Evolutionary conservation across 2,888 invertebrate genomes (phyloP).

Genomic region (Mechanitis mazaeus): DNA sequence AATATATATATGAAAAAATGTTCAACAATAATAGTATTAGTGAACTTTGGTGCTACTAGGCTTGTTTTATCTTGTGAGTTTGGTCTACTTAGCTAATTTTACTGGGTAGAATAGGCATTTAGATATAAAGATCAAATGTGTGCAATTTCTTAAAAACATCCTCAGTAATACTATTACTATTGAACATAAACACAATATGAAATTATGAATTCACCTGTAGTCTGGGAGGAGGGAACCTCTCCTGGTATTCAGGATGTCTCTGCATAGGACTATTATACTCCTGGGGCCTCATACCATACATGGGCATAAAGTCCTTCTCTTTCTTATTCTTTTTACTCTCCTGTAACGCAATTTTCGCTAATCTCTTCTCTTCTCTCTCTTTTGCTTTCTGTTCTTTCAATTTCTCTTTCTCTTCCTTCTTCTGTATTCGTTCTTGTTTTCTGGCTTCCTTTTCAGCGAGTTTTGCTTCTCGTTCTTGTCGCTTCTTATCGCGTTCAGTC

Average conservation of each 20-base stretch:
- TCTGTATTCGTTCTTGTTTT: slow-evolving; percentile 64
- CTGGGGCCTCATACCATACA: slow-evolving; percentile 32
- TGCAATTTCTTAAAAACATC: too few relatives aligned
- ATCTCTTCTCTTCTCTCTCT: slow-evolving; percentile 65
- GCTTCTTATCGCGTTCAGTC: slow-evolving; percentile 74
- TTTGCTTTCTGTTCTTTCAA: slow-evolving; percentile 67
- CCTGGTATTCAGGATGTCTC: slow-evolving; percentile 37
- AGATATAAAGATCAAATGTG: too few relatives aligned
- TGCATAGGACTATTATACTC: slow-evolving; percentile 21
- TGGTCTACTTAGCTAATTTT: too few relatives aligned
- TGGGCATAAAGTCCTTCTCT: slow-evolving; percentile 43
- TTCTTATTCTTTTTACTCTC: slow-evolving; percentile 63
- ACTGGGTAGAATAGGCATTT: too few relatives aligned
- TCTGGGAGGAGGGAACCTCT: slow-evolving; percentile 49
- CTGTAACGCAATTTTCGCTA: slow-evolving; percentile 60
- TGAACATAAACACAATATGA: neutral
- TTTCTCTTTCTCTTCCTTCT: slow-evolving; percentile 70
- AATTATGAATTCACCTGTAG: slow-evolving; percentile 22
- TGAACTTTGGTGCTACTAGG: too few relatives aligned
- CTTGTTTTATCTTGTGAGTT: too few relatives aligned
- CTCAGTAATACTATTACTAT: too few relatives aligned
- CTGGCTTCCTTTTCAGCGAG: slow-evolving; percentile 69
- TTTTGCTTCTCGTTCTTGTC: slow-evolving; percentile 72
- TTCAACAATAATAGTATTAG: too few relatives aligned
- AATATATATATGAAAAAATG: too few relatives aligned